Base-by-base conservation (phyloP, 2,113 vertebrate genomes). In the Cettia cetti region DNA sequence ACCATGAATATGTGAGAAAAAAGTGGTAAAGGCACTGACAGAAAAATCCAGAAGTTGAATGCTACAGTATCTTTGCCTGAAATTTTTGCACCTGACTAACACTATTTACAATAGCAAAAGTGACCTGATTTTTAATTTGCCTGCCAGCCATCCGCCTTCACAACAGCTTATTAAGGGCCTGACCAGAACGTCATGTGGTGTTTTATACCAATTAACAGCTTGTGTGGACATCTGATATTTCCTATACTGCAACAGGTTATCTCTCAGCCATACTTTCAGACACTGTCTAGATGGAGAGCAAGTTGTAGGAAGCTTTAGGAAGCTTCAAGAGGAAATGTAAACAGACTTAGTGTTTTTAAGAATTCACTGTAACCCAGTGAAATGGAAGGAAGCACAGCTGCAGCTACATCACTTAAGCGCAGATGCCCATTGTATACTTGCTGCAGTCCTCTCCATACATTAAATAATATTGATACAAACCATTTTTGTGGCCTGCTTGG, bases 111-210 rank as follows among this genome's bases (percentile, higher is more conserved):
- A 68, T 37, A 65, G 13, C 19, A 83, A 69, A 92, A 82, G 61
- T 23, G 21, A 15, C 23, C 31, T 65, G 45, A 42, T 70, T 37
- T 84, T 86, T 45, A 61, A 40, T 77, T 28, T 84, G 39, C 33
- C 47, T 84, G 64, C 10, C 39, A 85, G 35, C 6, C 44, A 64
- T 22, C 23, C 3, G 2, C 28, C 68, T 77, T 77, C 28, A 2
- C 22, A 79, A 44, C 18, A 56, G 22, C 20, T 50, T 83, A 22
- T 39, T 54, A 31, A 87, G 7, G 11, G 13, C 35, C 19, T 72
- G 27, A 45, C 26, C 47, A 63, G 35, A 89, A 80, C 0, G 0
- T 16, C 0, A 3, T 33, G 21, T 2, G 6, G 28, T 21, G 31
- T 17, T 50, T 60, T 69, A 26, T 13, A 37, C 5, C 7, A 83